Base-by-base conservation (phyloP, 2,797 vertebrate species). In the Hydrolagus colliei region DNA sequence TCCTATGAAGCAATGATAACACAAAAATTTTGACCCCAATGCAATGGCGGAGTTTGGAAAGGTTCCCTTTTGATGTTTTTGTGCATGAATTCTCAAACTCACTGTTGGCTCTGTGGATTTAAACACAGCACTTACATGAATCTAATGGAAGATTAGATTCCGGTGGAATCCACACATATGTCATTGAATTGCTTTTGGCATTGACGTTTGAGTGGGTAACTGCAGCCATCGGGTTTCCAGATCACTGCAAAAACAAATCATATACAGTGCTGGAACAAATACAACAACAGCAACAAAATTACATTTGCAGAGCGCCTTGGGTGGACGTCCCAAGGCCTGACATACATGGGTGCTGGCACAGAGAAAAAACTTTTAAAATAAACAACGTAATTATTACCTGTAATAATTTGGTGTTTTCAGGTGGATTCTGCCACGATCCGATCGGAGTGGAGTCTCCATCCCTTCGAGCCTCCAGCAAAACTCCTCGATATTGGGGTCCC, bases 141-240 rank as follows among this genome's bases (percentile, higher is more conserved):
- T 86, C 87, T 89, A 68, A 93, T 27, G 2, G 86, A 52, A 1
- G 16, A 11, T 61, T 27, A 27, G 87, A 76, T 82, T 87, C 77
- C 1, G 91, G 89, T 1, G 91, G 89, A 0, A 90, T 89, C 92
- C 93, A 94, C 82, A 87, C 89, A 86, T 90, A 94, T 1, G 88
- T 86, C 0, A 90, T 91, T 61, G 74, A n/a, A 87, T 90, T 90
- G 86, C 86, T 90, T 89, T 94, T 92, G 16, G 89, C 16, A 75
- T 91, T 90, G 86, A 84, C 91, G 90, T 93, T 94, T 78, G 91
- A 87, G 74, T 93, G 92, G 78, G 91, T 93, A 32, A 93, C 76
- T 32, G 93, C 91, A 41, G 90, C 90, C 52, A 86, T 18, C 2
- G 86, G 78, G 74, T 92, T 93, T 76, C 87, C 90, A 73, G 91